These are phyloP conservation scores for Sparus aurata DNA, from an alignment of 2,797 vertebrate genomes.

Conservation along the genomic window DNA sequence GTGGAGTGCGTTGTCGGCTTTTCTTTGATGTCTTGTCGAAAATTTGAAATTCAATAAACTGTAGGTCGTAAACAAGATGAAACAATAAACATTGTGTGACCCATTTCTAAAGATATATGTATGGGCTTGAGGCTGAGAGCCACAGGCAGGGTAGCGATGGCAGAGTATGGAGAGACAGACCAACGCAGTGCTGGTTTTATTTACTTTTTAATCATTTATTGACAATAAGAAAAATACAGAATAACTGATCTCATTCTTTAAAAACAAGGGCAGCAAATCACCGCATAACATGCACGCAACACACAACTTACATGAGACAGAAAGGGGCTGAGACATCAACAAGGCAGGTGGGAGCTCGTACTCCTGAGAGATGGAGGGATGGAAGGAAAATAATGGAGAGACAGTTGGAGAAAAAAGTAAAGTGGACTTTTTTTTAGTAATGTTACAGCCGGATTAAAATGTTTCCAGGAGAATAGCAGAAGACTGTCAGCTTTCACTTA, in stretches of 20 bases:
- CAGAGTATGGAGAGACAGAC: not conserved
- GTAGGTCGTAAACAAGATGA: too few species aligned
- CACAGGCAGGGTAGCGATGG: not conserved
- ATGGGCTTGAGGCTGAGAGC: not conserved
- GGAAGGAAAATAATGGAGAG: not conserved
- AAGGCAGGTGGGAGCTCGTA: not conserved
- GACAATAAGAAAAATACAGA: not conserved
- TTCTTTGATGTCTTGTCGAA: too few species aligned
- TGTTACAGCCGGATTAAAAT: constrained; percentile 52
- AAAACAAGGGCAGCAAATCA: constrained; percentile 14
- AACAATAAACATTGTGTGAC: not conserved
- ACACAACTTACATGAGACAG: not conserved
- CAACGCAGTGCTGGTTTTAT: not conserved
- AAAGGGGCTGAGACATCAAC: not conserved
- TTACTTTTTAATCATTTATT: not conserved
- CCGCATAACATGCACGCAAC: not conserved
- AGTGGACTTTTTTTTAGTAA: not conserved
- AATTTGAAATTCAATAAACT: too few species aligned
- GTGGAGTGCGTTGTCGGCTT: too few species aligned
- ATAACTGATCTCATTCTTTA: not conserved
- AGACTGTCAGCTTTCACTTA: constrained; percentile 50
- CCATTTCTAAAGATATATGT: not conserved
- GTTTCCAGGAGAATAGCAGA: constrained; percentile 56
- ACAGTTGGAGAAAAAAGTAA: not conserved
- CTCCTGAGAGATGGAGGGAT: not conserved